Evolutionary conservation across 2,797 vertebrate genomes (phyloP).

Genomic region (Craterocephalus amniculus): DNA sequence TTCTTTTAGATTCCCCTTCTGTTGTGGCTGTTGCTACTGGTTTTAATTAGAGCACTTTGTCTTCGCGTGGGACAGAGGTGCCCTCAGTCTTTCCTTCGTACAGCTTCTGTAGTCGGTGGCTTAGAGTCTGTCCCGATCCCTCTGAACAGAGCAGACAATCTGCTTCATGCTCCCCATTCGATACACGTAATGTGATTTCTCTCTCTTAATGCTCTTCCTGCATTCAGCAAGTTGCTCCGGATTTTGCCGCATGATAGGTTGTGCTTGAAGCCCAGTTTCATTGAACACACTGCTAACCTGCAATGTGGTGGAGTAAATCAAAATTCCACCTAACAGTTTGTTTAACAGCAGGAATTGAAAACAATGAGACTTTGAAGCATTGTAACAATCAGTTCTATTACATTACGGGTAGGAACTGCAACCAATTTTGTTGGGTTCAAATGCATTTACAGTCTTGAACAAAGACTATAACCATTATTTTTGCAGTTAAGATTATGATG

Average conservation of each 20-base stretch:
- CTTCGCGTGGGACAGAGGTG: constrained; percentile 53
- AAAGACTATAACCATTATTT: no score
- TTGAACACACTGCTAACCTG: constrained; percentile 4
- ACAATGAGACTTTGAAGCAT: not conserved
- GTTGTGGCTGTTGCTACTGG: constrained; percentile 36
- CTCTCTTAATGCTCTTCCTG: constrained; percentile 38
- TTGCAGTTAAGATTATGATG: no score
- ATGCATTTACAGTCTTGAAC: not conserved
- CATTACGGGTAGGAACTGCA: not conserved
- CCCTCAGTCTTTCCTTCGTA: constrained; percentile 37
- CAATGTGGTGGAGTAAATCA: not conserved
- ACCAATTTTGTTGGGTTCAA: not conserved
- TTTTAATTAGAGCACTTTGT: constrained; percentile 60
- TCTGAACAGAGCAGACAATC: constrained; percentile 33
- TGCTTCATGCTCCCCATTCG: constrained; percentile 33
- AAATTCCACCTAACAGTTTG: not conserved
- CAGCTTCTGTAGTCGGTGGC: constrained; percentile 7
- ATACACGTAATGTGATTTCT: constrained; percentile 60
- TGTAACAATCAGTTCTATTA: not conserved
- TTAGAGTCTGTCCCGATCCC: constrained; percentile 35
- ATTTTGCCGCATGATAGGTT: constrained; percentile 8
- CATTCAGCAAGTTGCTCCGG: constrained; percentile 7
- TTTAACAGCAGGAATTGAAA: constrained; percentile 2
- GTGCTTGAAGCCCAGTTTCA: no score
- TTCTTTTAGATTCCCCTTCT: constrained; percentile 29